A percentile compares a stretch with the other conserved stretches of the same genome.
phyloP scores from a whole-genome alignment of 2,888 invertebrate genomes.

The Petrophora chlorosata region DNA sequence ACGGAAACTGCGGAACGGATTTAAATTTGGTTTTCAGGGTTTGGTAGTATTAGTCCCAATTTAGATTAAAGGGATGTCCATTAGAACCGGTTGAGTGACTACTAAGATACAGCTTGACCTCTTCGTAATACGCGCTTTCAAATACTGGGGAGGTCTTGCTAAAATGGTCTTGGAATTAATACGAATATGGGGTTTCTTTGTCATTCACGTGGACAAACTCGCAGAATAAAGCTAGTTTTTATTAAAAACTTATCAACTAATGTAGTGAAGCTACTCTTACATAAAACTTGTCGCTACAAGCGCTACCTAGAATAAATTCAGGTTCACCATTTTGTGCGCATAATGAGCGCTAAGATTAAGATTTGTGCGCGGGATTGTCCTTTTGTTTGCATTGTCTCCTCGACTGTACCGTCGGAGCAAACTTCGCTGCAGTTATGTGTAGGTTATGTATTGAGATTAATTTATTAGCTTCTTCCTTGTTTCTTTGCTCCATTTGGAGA shows the following conservation, averaged over 20 bases:
- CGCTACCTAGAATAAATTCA: constrained; percentile 79
- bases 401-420: constrained; percentile 39
- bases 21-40: too few species aligned
- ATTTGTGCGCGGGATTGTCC: constrained; percentile 76
- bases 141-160: too few species aligned
- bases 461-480: constrained; percentile 12
- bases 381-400: constrained; percentile 81
- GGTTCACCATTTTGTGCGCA: constrained; percentile 73
- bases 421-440: constrained; percentile 29
- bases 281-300: constrained; percentile 52
- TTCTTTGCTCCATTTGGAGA: neutral
- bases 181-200: too few species aligned
- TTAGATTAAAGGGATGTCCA: too few species aligned
- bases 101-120: too few species aligned
- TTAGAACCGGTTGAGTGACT: too few species aligned
- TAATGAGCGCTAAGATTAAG: constrained; percentile 83
- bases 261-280: constrained; percentile 62
- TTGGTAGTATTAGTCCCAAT: too few species aligned
- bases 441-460: constrained; percentile 16
- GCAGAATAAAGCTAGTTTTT: too few species aligned
- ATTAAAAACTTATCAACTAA: neutral
- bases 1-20: too few species aligned
- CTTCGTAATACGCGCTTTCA: too few species aligned
- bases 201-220: too few species aligned
- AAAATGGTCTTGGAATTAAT: too few species aligned